Percentiles rank a stretch among this genome's conserved stretches.
These are phyloP conservation scores for Lepidurus arcticus DNA, from an alignment of 1,140 invertebrate genomes.

Conservation along the genomic window DNA sequence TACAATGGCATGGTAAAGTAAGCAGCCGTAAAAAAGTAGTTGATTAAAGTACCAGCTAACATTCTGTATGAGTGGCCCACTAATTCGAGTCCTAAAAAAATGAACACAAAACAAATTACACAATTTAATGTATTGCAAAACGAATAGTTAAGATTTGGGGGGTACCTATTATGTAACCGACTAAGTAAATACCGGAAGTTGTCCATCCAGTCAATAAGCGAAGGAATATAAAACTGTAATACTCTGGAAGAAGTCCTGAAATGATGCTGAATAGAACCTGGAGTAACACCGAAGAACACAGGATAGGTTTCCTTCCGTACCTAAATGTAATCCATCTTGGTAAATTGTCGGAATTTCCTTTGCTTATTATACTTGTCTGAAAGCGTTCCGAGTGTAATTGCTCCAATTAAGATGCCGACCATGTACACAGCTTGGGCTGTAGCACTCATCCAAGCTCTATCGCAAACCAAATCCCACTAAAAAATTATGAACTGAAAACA, in stretches of 20 bases:
- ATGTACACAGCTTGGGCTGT: conserved; percentile 74
- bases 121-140: not conserved
- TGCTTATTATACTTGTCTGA: conserved; percentile 55
- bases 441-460: conserved; percentile 57
- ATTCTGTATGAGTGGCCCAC: conserved; percentile 67
- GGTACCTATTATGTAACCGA: conserved; percentile 70
- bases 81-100: conserved; percentile 67
- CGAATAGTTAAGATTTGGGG: not conserved
- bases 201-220: conserved; percentile 64
- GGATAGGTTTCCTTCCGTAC: conserved; percentile 63
- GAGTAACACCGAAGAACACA: conserved; percentile 63
- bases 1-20: conserved; percentile 64
- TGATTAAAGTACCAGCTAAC: conserved; percentile 65
- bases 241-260: conserved; percentile 61
- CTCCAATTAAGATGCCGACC: conserved; percentile 72
- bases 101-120: not conserved
- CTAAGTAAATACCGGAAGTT: conserved; percentile 67
- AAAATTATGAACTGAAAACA: conserved; percentile 40
- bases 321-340: conserved; percentile 42
- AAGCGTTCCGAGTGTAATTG: conserved; percentile 70
- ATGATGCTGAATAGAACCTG: conserved; percentile 60
- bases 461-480: conserved; percentile 70
- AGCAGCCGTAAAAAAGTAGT: conserved; percentile 71
- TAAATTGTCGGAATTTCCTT: not conserved
- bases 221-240: conserved; percentile 60